phyloP scores from a whole-genome alignment of 30 jellyfish, hydroid and myxozoan species.

The Phacellophora camtschatica region DNA sequence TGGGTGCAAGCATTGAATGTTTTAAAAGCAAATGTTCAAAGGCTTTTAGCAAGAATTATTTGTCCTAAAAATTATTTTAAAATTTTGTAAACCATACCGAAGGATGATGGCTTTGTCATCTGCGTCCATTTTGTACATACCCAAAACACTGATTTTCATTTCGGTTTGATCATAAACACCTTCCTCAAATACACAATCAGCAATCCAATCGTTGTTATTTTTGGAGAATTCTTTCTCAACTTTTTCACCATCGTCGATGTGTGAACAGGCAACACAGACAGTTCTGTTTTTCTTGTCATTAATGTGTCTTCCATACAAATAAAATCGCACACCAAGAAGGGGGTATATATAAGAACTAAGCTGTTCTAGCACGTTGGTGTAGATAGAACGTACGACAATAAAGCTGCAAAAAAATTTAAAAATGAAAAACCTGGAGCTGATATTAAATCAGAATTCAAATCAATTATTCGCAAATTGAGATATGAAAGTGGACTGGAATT shows the following conservation, averaged over 20 bases:
- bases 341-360: background rate
- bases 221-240: background rate
- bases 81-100: background rate
- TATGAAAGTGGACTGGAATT: no score
- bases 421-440: no score
- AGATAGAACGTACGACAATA: background rate
- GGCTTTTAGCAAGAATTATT: no score
- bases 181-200: background rate
- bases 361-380: background rate
- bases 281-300: background rate
- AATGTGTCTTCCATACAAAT: background rate
- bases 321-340: background rate
- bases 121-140: background rate
- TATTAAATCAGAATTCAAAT: no score
- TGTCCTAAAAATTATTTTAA: no score
- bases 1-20: no score
- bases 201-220: background rate
- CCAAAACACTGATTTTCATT: background rate
- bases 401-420: constrained; percentile 3
- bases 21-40: no score
- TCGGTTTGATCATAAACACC: constrained; percentile 3
- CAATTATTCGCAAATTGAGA: no score
- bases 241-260: background rate
- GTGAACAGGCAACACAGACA: constrained; percentile 5
- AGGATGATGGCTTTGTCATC: background rate